phyloP scores from a whole-genome alignment of 2,797 vertebrate species.

The Paratrypauchen microcephalus region DNA sequence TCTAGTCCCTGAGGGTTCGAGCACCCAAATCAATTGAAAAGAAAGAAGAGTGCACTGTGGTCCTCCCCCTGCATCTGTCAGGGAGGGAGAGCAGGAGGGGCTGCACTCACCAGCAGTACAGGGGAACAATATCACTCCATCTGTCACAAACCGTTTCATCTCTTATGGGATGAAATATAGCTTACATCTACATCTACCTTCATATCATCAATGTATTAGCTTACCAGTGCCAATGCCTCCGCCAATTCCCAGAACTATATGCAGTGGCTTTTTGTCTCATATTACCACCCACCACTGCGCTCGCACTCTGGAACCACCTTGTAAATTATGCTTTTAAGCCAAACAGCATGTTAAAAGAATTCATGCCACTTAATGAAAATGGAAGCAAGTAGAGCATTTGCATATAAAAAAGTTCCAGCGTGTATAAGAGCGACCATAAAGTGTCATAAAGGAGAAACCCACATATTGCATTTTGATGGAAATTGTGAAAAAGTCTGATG shows the following conservation, averaged over 20 bases:
- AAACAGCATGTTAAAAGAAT: constrained; percentile 54
- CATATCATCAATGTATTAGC: constrained; percentile 67
- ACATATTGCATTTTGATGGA: constrained; percentile 39
- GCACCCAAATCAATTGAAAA: constrained; percentile 82
- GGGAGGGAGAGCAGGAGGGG: constrained; percentile 76
- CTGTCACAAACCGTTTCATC: constrained; percentile 81
- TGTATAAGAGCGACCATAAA: constrained; percentile 37
- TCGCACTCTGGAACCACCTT: constrained; percentile 59
- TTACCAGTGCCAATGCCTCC: constrained; percentile 58
- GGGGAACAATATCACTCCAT: constrained; percentile 82
- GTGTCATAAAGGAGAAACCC: constrained; percentile 43
- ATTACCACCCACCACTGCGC: constrained; percentile 61
- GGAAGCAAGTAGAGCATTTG: constrained; percentile 54
- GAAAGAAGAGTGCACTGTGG: constrained; percentile 75
- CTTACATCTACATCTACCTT: constrained; percentile 65
- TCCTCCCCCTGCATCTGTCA: constrained; percentile 84
- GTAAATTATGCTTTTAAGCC: constrained; percentile 67
- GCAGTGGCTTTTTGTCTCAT: constrained; percentile 61
- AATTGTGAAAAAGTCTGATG: constrained; percentile 48
- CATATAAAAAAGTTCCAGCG: constrained; percentile 49
- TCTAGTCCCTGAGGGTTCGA: constrained; percentile 74
- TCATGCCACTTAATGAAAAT: constrained; percentile 64
- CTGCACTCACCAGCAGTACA: constrained; percentile 61
- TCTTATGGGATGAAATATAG: constrained; percentile 75
- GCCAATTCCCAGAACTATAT: constrained; percentile 60